Evolutionary conservation across 2,113 vertebrate genomes (phyloP).

Genomic region (Suricata suricatta): DNA sequence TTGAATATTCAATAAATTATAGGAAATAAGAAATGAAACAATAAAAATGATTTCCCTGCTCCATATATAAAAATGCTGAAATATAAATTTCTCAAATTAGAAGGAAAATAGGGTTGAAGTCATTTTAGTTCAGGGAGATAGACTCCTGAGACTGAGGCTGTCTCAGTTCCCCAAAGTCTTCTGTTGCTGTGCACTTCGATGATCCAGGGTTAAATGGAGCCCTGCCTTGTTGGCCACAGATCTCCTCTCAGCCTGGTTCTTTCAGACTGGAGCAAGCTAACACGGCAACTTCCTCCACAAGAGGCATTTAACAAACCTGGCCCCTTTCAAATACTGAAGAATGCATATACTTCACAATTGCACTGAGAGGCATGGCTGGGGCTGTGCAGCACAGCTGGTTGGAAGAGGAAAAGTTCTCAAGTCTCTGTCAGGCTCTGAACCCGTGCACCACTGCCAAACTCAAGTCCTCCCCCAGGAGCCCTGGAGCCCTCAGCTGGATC

Average conservation of each 20-base stretch:
- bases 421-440: slow-evolving; percentile 12
- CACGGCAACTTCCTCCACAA: neutral
- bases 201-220: neutral
- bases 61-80: neutral
- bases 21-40: neutral
- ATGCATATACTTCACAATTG: neutral
- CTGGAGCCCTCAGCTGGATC: slow-evolving; percentile 53
- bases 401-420: slow-evolving; percentile 20
- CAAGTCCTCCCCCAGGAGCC: slow-evolving; percentile 30
- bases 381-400: slow-evolving; percentile 24
- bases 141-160: neutral
- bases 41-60: neutral
- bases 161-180: neutral
- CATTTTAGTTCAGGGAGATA: neutral
- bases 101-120: neutral
- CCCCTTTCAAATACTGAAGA: slow-evolving; percentile 36
- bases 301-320: slow-evolving; percentile 10
- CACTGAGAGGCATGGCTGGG: neutral
- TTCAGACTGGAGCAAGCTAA: slow-evolving; percentile 21
- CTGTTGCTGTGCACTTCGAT: neutral
- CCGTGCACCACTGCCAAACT: slow-evolving; percentile 28
- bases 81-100: neutral
- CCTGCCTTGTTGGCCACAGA: neutral
- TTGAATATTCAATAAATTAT: neutral
- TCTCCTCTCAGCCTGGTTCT: neutral